Conservation (phyloP, 1,140 invertebrate species). For the Oryctes rhinoceros region DNA sequence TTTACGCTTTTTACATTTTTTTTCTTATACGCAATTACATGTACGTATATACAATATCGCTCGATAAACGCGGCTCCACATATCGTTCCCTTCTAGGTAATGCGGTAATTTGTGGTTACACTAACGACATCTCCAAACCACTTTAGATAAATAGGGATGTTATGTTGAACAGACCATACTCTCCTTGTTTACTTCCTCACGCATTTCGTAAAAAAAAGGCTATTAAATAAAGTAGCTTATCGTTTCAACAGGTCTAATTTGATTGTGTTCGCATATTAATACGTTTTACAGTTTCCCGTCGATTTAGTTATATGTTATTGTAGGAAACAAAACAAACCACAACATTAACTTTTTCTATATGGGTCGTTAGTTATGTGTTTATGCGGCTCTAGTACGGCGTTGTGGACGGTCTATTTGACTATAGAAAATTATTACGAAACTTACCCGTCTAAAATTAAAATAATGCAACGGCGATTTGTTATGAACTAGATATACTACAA, state of each 20-base stretch:
- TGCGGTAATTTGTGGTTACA: neutral
- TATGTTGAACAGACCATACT: neutral
- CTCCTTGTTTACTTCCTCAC: constrained; percentile 6
- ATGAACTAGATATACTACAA: too few species aligned
- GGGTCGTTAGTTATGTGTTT: neutral
- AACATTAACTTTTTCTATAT: constrained; percentile 5
- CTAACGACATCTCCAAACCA: constrained; percentile 1
- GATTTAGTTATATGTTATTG: neutral
- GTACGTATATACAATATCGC: neutral
- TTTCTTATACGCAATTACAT: too few species aligned
- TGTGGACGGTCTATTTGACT: neutral
- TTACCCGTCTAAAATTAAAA: neutral
- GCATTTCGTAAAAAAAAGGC: neutral
- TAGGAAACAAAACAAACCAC: constrained; percentile 16
- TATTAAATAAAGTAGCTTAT: neutral
- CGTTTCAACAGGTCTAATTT: neutral
- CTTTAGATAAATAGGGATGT: neutral
- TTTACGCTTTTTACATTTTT: neutral
- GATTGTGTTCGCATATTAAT: constrained; percentile 25
- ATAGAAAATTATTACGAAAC: neutral
- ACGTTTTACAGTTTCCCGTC: constrained; percentile 1
- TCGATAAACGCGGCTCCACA: neutral
- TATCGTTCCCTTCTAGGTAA: neutral
- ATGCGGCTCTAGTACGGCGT: neutral
- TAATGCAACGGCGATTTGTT: neutral